Evolutionary conservation across 2,888 invertebrate genomes (phyloP).

Genomic region (Anagyrus pseudococci): DNA sequence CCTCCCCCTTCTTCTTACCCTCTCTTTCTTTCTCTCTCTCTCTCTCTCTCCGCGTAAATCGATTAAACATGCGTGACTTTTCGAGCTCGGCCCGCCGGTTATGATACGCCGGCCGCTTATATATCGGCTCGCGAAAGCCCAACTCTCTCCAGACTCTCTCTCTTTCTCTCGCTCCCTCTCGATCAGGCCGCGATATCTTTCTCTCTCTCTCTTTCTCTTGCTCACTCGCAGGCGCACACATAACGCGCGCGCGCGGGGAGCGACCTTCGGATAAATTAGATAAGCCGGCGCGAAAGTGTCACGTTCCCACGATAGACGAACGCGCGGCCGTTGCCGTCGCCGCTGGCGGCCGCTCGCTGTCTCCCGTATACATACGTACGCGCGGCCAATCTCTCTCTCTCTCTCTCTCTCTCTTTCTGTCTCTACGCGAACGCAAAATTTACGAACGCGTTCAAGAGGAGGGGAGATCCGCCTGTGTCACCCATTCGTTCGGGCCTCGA

Average conservation of each 20-base stretch:
- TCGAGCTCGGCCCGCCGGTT: constrained; percentile 33
- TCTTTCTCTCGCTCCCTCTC: constrained; percentile 6
- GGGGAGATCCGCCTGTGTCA: constrained; percentile 28
- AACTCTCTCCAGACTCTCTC: neutral
- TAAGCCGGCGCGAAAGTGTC: constrained; percentile 55
- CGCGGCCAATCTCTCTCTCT: constrained; percentile 3
- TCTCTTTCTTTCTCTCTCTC: neutral
- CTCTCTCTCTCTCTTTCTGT: neutral
- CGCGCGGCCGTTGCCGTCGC: constrained; percentile 20
- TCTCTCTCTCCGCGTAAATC: constrained; percentile 40
- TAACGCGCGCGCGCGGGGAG: constrained; percentile 38
- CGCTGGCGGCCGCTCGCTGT: constrained; percentile 1
- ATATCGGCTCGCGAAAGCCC: neutral
- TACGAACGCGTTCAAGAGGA: constrained; percentile 44
- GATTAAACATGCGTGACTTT: constrained; percentile 46
- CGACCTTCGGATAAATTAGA: constrained; percentile 55
- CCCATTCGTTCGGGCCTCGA: constrained; percentile 34
- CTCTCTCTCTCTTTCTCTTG: neutral
- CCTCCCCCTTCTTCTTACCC: too few relatives aligned
- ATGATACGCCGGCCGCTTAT: constrained; percentile 41
- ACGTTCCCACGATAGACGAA: constrained; percentile 55
- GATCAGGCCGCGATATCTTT: too few relatives aligned
- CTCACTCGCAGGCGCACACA: constrained; percentile 18
- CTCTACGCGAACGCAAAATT: constrained; percentile 41
- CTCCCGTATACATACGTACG: neutral